phyloP scores from a whole-genome alignment of 2,888 invertebrate species.

The Dasypogon diadema region DNA sequence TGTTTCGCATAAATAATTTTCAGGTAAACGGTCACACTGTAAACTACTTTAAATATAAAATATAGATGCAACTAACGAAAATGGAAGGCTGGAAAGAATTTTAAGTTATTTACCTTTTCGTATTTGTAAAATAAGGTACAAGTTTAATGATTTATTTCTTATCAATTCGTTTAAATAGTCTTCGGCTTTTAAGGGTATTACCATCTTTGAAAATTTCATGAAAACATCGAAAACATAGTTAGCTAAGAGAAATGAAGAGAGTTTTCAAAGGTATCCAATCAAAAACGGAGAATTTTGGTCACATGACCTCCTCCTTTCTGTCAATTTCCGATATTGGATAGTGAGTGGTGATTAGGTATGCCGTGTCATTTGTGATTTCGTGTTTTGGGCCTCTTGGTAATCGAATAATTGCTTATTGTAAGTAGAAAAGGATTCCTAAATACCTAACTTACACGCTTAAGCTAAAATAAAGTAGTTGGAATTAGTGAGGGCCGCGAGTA shows the following conservation, averaged over 20 bases:
- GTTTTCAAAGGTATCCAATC: constrained; percentile 32
- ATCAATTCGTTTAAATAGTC: no score
- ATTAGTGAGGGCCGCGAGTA: not conserved
- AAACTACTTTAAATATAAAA: no score
- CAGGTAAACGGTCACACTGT: no score
- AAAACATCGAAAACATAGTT: constrained; percentile 8
- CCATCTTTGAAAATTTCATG: no score
- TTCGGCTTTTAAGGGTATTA: no score
- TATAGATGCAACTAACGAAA: no score
- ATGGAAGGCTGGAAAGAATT: no score
- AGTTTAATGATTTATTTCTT: no score
- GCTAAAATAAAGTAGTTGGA: constrained; percentile 23
- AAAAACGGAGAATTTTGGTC: constrained; percentile 46
- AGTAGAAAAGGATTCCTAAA: constrained; percentile 48
- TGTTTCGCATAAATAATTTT: no score
- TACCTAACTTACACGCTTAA: constrained; percentile 19
- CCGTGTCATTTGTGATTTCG: constrained; percentile 55
- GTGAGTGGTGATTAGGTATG: constrained; percentile 57
- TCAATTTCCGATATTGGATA: constrained; percentile 55
- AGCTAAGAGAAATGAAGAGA: constrained; percentile 21
- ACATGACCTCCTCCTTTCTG: constrained; percentile 55
- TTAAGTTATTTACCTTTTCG: no score
- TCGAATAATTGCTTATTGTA: constrained; percentile 50
- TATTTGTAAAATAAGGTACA: no score
- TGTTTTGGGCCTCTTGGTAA: constrained; percentile 54